Base-by-base conservation (phyloP, 37 sponge, comb jelly and placozoan genomes). In the Beroe ovata region DNA sequence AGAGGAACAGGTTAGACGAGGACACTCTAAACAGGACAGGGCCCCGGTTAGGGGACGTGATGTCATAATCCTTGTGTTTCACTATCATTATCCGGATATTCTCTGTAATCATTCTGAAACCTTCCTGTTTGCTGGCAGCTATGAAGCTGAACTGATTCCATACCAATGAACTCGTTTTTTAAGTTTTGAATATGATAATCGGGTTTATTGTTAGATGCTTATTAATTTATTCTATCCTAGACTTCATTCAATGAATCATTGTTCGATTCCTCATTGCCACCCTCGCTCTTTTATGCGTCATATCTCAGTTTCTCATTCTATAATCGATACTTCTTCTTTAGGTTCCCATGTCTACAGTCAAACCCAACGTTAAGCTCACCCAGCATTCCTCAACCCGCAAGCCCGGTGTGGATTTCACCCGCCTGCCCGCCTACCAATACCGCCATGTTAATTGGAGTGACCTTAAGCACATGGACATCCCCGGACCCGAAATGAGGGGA, bases 391-490 rank as follows among this genome's bases (percentile, higher is more conserved):
- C 54, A 36, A 42, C 8, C 6, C 26, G 33, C 18, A 26, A 2
- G 11, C 28, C 84, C 23, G 8, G 36, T 11, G 69, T 66, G 11
- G 84, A 77, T 25, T 77, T 42, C 54, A 6, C 35, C 26, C 42
- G 33, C 8, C 84, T 77, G 23, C 84, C 84, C 25, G 21, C 84
- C 54, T 42, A 77, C 84, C 84, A 77, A 54, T 77, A 36, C 38
- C 84, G 84, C 26, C 84, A 77, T 25, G 84, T 77, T 8, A 77
- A 77, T 54, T 77, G 54, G 54, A 77, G 84, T 25, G 84, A 77
- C 41, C 84, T 77, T 3, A 77, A 77, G 38, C 20, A 77, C 26
- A 77, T 77, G 54, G 54, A 77, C n/a, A 42, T 77, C n/a, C 26
- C 42, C 1, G 84, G 84, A 11, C 47, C 84, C 26, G 36, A 2